These are phyloP conservation scores for Tetramorium parvispinum DNA, from an alignment of 1,140 invertebrate species.

Conservation along the genomic window DNA sequence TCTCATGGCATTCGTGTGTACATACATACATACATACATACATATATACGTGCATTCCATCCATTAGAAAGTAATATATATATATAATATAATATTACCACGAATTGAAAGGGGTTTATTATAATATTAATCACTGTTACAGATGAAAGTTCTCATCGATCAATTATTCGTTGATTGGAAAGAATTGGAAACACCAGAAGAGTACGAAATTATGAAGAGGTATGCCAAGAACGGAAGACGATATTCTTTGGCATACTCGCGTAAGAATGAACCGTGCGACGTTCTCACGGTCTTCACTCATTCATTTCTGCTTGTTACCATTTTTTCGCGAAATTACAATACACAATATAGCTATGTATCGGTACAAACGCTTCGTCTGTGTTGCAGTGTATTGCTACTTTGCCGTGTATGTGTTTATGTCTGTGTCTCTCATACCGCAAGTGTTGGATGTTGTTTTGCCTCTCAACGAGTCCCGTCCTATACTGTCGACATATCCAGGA, in stretches of 20 bases:
- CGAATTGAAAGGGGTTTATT: not conserved
- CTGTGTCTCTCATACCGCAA: conserved; percentile 12
- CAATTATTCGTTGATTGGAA: conserved; percentile 36
- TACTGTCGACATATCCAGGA: not conserved
- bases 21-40: no score
- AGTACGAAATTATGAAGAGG: conserved; percentile 33
- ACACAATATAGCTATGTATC: not conserved
- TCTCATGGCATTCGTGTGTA: not conserved
- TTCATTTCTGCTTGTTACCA: not conserved
- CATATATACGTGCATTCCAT: no score
- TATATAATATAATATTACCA: no score
- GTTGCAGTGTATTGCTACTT: conserved; percentile 28
- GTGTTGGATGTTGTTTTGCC: conserved; percentile 36
- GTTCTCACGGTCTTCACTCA: not conserved
- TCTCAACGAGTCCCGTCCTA: conserved; percentile 44
- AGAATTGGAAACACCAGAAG: conserved; percentile 24
- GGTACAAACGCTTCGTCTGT: not conserved
- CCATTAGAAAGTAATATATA: no score
- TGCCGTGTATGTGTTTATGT: not conserved
- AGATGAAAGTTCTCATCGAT: conserved; percentile 49
- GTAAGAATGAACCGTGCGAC: not conserved
- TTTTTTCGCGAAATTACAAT: not conserved
- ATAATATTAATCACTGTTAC: not conserved
- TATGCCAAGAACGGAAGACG: conserved; percentile 23
- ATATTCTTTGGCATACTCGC: conserved; percentile 20